Evolutionary conservation across 2,888 invertebrate species (phyloP).

Genomic region (Lepas anatifera): DNA sequence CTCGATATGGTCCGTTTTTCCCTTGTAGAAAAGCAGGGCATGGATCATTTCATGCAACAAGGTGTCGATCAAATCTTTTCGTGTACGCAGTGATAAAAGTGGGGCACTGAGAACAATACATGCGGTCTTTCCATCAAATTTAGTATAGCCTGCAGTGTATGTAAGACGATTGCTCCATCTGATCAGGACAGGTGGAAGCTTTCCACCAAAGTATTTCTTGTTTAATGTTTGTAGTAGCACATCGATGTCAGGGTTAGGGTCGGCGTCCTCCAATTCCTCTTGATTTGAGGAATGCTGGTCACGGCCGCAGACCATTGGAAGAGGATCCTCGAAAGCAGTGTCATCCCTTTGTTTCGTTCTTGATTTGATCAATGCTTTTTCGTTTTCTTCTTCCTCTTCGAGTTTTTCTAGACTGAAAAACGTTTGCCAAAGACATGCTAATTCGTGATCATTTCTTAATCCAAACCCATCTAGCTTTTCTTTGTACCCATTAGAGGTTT

Average conservation of each 20-base stretch:
- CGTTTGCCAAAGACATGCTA: neutral
- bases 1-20: conserved; percentile 30
- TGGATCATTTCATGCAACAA: conserved; percentile 99
- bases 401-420: neutral
- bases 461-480: neutral
- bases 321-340: too few relatives aligned
- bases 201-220: neutral
- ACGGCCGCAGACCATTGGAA: too few relatives aligned
- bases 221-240: neutral
- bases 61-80: neutral
- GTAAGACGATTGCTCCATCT: neutral
- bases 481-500: neutral
- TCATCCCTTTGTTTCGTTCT: too few relatives aligned
- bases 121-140: neutral
- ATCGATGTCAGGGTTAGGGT: neutral
- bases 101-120: neutral
- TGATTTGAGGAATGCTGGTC: neutral
- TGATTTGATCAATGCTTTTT: too few relatives aligned
- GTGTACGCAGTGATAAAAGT: neutral
- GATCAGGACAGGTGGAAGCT: neutral
- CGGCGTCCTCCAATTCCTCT: neutral
- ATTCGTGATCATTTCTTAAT: neutral
- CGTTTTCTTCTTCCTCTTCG: neutral
- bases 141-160: neutral
- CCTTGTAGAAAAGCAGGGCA: conserved; percentile 86